Percentiles rank a stretch among this genome's conserved stretches.
Conservation (phyloP, 2,113 vertebrate genomes). For the Serilophus lunatus region DNA sequence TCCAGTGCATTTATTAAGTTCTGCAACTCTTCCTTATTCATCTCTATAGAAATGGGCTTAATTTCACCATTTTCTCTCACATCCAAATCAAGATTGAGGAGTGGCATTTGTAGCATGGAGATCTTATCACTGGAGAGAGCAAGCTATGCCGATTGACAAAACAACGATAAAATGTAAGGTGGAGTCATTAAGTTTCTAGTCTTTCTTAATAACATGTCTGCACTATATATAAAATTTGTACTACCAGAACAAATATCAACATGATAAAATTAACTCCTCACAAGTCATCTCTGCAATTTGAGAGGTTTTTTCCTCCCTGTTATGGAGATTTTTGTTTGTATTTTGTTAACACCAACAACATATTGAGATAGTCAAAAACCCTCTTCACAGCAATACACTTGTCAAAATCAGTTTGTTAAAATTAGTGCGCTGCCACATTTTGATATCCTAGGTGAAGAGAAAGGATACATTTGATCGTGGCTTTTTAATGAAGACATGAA, state of each 20-base stretch:
- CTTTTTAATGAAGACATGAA: background rate
- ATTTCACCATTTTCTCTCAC: conserved; percentile 80
- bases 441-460: background rate
- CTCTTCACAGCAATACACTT: background rate
- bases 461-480: background rate
- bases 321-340: background rate
- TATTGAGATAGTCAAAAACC: background rate
- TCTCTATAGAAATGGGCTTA: conserved; percentile 83
- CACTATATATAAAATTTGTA: background rate
- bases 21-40: conserved; percentile 91
- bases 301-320: fast-evolving
- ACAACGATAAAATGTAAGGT: background rate
- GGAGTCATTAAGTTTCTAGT: background rate
- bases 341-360: background rate
- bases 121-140: conserved; percentile 96
- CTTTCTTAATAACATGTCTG: background rate
- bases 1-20: conserved; percentile 86
- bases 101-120: conserved; percentile 87
- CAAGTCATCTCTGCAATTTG: background rate
- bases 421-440: background rate
- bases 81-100: conserved; percentile 88
- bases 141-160: conserved; percentile 72
- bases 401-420: background rate
- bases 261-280: background rate
- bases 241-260: background rate